Evolutionary conservation across 2,888 invertebrate species (phyloP).

Genomic region (Nomada lathburiana): DNA sequence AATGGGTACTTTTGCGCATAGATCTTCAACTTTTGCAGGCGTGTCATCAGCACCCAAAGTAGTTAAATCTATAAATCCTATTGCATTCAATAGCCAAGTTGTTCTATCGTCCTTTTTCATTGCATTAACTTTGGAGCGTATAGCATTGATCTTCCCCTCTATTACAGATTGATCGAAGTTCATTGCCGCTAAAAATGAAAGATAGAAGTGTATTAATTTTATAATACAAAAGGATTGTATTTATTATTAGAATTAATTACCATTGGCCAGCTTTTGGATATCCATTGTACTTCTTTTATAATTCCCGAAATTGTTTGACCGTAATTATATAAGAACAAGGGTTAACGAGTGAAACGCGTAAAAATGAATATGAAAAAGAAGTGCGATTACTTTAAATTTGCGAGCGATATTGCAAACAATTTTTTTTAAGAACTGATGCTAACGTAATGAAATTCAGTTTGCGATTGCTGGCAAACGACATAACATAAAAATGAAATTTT

Average conservation of each 20-base stretch:
- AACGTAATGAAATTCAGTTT: background rate
- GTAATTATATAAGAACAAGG: background rate
- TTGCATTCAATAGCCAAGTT: slow-evolving; percentile 92
- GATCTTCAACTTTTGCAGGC: slow-evolving; percentile 89
- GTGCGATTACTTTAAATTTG: background rate
- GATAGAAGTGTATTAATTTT: background rate
- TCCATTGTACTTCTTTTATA: slow-evolving; percentile 23
- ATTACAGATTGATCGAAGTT: slow-evolving; percentile 71
- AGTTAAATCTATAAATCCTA: slow-evolving; percentile 96
- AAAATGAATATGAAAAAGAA: slow-evolving; percentile 4
- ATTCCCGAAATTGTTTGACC: background rate
- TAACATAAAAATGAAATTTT: background rate
- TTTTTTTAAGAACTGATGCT: slow-evolving; percentile 21
- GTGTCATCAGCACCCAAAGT: slow-evolving; percentile 95
- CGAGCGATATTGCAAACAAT: background rate
- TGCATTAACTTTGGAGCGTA: slow-evolving; percentile 67
- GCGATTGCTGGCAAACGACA: background rate
- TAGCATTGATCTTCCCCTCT: slow-evolving; percentile 69
- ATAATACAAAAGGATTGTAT: slow-evolving; percentile 8
- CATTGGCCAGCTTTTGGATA: slow-evolving; percentile 29
- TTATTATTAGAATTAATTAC: slow-evolving; percentile 28
- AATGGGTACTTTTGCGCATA: slow-evolving; percentile 91
- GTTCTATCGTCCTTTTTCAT: slow-evolving; percentile 86
- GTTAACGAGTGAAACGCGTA: background rate
- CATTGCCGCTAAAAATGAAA: slow-evolving; percentile 22